Percentiles rank a stretch among this genome's conserved stretches.
Conservation (phyloP, 2,113 vertebrate genomes). For the Nymphicus hollandicus region DNA sequence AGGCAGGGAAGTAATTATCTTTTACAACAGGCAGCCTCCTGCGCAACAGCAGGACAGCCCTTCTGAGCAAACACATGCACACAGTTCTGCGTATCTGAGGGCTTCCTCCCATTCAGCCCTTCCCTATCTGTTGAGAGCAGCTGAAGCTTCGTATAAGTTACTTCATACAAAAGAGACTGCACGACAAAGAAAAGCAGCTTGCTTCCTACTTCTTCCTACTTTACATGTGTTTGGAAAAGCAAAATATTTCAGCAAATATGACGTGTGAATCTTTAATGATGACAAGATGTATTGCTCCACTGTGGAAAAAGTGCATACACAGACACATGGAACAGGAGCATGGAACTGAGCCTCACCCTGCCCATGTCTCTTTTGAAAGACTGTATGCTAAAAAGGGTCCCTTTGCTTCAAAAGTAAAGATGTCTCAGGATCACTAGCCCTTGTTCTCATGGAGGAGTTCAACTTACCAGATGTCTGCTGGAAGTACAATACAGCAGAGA, state of each 20-base stretch:
- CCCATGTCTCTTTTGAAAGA: not conserved
- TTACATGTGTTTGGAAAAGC: not conserved
- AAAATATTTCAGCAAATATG: not conserved
- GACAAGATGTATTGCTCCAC: not conserved
- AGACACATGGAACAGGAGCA: not conserved
- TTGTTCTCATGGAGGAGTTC: not conserved
- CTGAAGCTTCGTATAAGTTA: not conserved
- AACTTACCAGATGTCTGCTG: not conserved
- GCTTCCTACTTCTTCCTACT: not conserved
- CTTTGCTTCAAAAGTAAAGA: not conserved
- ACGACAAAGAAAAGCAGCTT: not conserved
- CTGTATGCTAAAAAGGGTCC: not conserved
- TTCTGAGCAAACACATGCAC: not conserved
- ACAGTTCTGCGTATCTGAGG: accelerated
- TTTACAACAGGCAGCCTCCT: not conserved
- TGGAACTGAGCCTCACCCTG: not conserved
- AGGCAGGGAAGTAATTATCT: not conserved
- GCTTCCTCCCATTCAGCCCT: not conserved
- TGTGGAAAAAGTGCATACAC: not conserved
- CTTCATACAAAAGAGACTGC: not conserved
- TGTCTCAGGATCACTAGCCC: not conserved
- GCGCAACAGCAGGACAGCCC: not conserved
- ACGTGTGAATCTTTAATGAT: not conserved
- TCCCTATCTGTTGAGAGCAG: not conserved
- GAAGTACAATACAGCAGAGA: not conserved